A percentile compares a stretch with the other conserved stretches of the same genome.
phyloP scores from a whole-genome alignment of 2,888 invertebrate genomes.

The Hecatera dysodea region DNA sequence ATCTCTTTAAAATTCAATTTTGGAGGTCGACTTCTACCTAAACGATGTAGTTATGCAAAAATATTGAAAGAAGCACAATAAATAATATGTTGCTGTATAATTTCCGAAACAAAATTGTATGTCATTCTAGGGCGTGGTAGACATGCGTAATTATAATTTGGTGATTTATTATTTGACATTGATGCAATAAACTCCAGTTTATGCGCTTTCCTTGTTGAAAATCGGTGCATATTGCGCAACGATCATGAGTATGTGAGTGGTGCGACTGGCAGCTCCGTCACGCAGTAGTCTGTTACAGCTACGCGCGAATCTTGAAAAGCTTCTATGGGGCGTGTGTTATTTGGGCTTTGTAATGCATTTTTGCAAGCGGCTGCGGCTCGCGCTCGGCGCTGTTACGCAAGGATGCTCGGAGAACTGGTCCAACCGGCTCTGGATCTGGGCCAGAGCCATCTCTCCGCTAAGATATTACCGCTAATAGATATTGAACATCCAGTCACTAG shows the following conservation, averaged over 20 bases:
- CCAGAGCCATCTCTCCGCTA: slow-evolving; percentile 88
- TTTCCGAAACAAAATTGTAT: slow-evolving; percentile 86
- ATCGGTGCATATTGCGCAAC: slow-evolving; percentile 84
- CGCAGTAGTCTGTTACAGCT: slow-evolving; percentile 77
- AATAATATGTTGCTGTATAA: slow-evolving; percentile 85
- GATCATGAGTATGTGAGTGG: slow-evolving; percentile 75
- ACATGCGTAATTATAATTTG: slow-evolving; percentile 84
- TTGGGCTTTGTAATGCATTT: slow-evolving; percentile 87
- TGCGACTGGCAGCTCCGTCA: slow-evolving; percentile 71
- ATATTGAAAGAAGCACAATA: slow-evolving; percentile 85
- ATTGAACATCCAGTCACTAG: slow-evolving; percentile 80
- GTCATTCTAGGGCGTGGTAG: slow-evolving; percentile 85
- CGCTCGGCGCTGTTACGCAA: slow-evolving; percentile 84
- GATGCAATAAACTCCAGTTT: slow-evolving; percentile 76
- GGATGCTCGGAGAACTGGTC: slow-evolving; percentile 87
- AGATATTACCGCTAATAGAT: slow-evolving; percentile 89
- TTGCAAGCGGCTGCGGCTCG: slow-evolving; percentile 79
- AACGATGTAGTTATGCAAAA: slow-evolving; percentile 72
- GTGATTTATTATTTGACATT: slow-evolving; percentile 85
- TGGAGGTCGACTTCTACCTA: slow-evolving; percentile 82
- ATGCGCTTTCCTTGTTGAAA: slow-evolving; percentile 81
- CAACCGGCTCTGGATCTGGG: slow-evolving; percentile 88
- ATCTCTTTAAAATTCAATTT: slow-evolving; percentile 74
- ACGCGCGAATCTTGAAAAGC: slow-evolving; percentile 83
- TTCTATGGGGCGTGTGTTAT: slow-evolving; percentile 86